Evolutionary conservation across 2,113 vertebrate species (phyloP).

Genomic region (Lanius ludovicianus): DNA sequence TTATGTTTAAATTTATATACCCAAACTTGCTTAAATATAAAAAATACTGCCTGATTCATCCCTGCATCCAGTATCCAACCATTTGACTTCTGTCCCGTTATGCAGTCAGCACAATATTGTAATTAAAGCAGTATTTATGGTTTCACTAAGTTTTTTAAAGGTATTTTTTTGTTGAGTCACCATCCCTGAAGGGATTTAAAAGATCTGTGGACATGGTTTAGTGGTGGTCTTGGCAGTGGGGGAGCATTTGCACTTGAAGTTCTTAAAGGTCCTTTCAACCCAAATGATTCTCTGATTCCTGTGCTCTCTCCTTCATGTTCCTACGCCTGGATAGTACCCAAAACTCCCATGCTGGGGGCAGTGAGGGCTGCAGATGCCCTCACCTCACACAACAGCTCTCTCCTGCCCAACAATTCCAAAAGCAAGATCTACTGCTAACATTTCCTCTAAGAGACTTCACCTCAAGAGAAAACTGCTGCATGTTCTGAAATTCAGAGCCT

Average conservation of each 20-base stretch:
- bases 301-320: neutral
- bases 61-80: neutral
- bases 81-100: neutral
- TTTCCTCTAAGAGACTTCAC: neutral
- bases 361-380: neutral
- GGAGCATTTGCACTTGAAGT: neutral
- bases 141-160: neutral
- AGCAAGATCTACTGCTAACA: neutral
- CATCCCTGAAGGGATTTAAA: neutral
- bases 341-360: neutral
- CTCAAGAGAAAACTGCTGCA: neutral
- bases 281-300: neutral
- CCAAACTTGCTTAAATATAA: neutral
- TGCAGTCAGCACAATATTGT: neutral
- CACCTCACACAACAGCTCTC: rapidly evolving
- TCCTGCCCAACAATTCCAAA: neutral
- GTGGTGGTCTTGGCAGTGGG: neutral
- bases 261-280: neutral
- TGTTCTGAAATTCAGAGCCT: neutral
- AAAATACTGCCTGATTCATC: neutral
- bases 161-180: neutral
- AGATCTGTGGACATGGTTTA: neutral
- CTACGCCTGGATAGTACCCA: neutral
- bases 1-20: neutral
- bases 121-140: neutral